phyloP scores from a whole-genome alignment of 1,140 invertebrate genomes.

The Drosophila equinoxialis region DNA sequence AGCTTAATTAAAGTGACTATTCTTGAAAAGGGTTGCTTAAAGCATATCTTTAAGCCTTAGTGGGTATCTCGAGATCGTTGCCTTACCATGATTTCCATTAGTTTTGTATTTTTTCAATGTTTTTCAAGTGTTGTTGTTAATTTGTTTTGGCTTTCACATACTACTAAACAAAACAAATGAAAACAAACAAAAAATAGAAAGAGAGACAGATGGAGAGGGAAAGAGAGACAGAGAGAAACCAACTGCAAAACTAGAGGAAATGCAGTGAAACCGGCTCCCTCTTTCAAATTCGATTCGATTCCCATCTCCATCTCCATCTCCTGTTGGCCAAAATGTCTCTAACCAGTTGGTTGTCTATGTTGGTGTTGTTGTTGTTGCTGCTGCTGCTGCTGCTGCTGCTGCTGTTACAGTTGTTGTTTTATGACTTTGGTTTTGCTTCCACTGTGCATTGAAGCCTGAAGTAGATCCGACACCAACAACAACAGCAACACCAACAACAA shows the following conservation, averaged over 20 bases:
- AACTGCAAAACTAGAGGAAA: neutral
- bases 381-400: slow-evolving; percentile 20
- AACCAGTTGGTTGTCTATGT: slow-evolving; percentile 56
- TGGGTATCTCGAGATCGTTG: neutral
- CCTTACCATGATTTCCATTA: neutral
- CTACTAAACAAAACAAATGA: slow-evolving; percentile 49
- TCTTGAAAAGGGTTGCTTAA: too few species aligned
- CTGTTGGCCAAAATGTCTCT: slow-evolving; percentile 39
- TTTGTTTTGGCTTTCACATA: slow-evolving; percentile 77
- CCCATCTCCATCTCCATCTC: slow-evolving; percentile 2
- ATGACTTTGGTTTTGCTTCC: slow-evolving; percentile 62
- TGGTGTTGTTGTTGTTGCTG: slow-evolving; percentile 12
- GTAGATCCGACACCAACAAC: slow-evolving; percentile 34
- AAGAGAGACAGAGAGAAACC: too few species aligned
- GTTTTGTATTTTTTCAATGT: slow-evolving; percentile 36
- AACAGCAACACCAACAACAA: slow-evolving; percentile 26
- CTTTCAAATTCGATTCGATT: slow-evolving; percentile 29
- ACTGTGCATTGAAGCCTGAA: slow-evolving; percentile 68
- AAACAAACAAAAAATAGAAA: too few species aligned
- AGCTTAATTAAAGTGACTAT: too few species aligned
- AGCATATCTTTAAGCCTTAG: neutral
- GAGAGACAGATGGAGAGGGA: too few species aligned
- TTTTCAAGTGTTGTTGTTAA: slow-evolving; percentile 75
- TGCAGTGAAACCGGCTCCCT: slow-evolving; percentile 40
- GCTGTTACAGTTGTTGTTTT: slow-evolving; percentile 48